Evolutionary conservation across 1,140 invertebrate genomes (phyloP), one percentile per base, ranked within the genome.

Genomic region (Arctopsyche grandis): DNA sequence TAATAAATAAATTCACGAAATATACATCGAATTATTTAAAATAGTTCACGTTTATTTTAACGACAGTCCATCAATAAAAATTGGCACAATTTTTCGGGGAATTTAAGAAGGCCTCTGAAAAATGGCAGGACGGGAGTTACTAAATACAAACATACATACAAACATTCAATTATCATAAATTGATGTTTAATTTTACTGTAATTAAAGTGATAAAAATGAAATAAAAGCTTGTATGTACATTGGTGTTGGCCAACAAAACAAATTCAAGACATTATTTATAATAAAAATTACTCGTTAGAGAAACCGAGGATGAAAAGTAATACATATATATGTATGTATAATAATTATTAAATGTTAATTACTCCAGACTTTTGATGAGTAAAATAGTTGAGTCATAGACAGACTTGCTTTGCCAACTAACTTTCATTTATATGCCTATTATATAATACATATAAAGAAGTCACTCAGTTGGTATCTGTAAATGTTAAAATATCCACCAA

Each of bases 51-150:
- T 14, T 14, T 14, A 52, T 52, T 52, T 14, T 26, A 66, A 26
- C 22, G 63, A 29, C 24, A 22, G 14, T 22, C 24, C 63, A 29
- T 26, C 10, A 66, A 26, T 66, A 22, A 66, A 24, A 26, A 19
- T 66, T 66, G 63, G 63, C 63, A 66, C 63, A 26, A 66, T 26
- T 52, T 66, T 26, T 66, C 9, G 63, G 63, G 24, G 63, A 66
- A 66, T 0, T 66, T 66, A 19, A 21, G 3, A 66, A 66, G 63
- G 63, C 63, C 63, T 66, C 63, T 66, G 12, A 12, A 12, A 26
- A 12, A 26, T 26, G 21, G 16, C 16, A 66, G 63, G 63, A 66
- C 63, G 63, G 63, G 63, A 66, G 4, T 52, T 52, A 52, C 48
- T 14, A 52, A 14, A 52, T 52, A 52, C 16, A 52, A 46, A 7